Evolutionary conservation across 1,140 invertebrate species (phyloP).

Genomic region (Hetaerina americana): DNA sequence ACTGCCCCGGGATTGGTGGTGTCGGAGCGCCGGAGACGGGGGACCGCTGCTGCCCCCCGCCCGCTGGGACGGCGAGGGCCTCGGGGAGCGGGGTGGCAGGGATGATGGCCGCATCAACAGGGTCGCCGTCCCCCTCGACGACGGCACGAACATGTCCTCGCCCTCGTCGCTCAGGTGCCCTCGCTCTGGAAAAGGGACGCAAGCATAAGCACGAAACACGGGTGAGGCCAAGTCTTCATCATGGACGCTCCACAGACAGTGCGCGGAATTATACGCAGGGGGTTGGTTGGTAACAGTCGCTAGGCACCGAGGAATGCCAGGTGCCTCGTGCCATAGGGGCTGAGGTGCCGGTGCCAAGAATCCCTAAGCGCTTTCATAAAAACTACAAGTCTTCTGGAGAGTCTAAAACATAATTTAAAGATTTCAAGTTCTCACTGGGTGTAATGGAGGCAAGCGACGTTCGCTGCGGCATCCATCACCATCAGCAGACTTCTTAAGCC

Average conservation of each 20-base stretch:
- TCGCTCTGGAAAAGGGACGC: constrained; percentile 3
- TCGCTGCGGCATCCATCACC: no score
- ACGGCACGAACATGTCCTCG: background rate
- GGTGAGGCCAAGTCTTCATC: no score
- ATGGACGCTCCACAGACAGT: background rate
- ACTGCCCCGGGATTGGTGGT: no score
- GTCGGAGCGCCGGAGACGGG: no score
- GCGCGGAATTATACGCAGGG: background rate
- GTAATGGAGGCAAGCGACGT: no score
- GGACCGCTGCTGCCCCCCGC: no score
- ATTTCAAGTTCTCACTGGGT: background rate
- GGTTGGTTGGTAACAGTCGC: background rate
- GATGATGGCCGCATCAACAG: no score
- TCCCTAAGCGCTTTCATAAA: background rate
- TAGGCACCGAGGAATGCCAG: background rate
- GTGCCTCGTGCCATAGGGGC: no score
- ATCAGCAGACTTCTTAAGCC: no score
- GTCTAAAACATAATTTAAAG: background rate
- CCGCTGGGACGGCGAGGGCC: no score
- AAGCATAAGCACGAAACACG: background rate
- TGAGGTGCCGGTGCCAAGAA: background rate
- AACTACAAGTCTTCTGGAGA: background rate
- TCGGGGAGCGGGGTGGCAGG: no score
- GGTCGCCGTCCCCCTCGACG: no score
- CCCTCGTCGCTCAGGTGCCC: background rate